phyloP scores from a whole-genome alignment of 2,888 invertebrate genomes.

The Dione juno region DNA sequence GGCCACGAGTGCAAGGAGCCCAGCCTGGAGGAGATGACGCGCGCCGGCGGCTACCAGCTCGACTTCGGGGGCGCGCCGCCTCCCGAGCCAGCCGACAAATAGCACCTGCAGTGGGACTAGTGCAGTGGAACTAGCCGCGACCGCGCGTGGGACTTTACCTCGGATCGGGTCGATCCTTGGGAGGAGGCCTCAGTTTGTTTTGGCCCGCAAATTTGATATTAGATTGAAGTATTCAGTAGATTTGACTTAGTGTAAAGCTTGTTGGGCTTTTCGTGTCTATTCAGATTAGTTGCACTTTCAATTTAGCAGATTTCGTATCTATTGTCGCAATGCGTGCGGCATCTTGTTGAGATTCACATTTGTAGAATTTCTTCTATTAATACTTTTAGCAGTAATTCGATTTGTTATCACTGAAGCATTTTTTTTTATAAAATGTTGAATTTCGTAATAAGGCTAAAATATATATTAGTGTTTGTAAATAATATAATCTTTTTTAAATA shows the following conservation, averaged over 20 bases:
- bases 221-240: slow-evolving; percentile 48
- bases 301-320: slow-evolving; percentile 43
- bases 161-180: slow-evolving; percentile 8
- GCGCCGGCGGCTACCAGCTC: slow-evolving; percentile 87
- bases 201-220: slow-evolving; percentile 18
- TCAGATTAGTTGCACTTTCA: slow-evolving; percentile 67
- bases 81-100: slow-evolving; percentile 70
- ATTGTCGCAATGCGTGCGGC: neutral
- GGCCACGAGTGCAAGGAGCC: slow-evolving; percentile 95
- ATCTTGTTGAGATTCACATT: neutral
- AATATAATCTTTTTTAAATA: slow-evolving; percentile 9
- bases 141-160: slow-evolving; percentile 26
- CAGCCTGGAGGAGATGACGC: slow-evolving; percentile 95
- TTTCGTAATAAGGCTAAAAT: slow-evolving; percentile 17
- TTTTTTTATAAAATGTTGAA: slow-evolving; percentile 3
- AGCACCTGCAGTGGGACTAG: slow-evolving; percentile 49
- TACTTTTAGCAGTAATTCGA: slow-evolving; percentile 3
- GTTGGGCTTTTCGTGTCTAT: slow-evolving; percentile 53
- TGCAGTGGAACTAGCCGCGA: no score
- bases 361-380: slow-evolving; percentile 7
- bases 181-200: neutral
- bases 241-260: slow-evolving; percentile 59
- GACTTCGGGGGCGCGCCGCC: slow-evolving; percentile 83
- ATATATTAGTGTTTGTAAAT: slow-evolving; percentile 15
- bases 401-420: slow-evolving; percentile 1